Percentiles rank a stretch among this genome's conserved stretches.
phyloP scores from a whole-genome alignment of 1,140 invertebrate genomes.

The Calliopsis andreniformis region DNA sequence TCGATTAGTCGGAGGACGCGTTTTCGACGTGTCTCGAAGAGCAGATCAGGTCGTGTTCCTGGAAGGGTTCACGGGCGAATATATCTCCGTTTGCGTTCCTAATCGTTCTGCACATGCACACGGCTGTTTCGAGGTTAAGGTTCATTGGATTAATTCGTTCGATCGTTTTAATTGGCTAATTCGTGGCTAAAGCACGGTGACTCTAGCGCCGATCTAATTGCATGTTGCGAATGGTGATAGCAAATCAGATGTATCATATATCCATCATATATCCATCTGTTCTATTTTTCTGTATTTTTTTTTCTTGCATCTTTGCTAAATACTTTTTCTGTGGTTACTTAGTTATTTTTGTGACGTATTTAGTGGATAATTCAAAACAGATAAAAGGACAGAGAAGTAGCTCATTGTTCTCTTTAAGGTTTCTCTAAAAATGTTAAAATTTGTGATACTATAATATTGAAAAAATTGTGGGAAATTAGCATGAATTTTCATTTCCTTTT shows the following conservation, averaged over 20 bases:
- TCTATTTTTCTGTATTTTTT: too few relatives aligned
- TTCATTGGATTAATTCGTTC: conserved; percentile 55
- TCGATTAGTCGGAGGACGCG: too few relatives aligned
- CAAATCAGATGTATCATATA: conserved; percentile 42
- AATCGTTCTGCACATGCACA: conserved; percentile 31
- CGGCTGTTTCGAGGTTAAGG: conserved; percentile 45
- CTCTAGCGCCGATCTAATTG: conserved; percentile 42
- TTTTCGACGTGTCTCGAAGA: not conserved
- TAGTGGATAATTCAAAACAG: too few relatives aligned
- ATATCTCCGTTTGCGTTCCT: conserved; percentile 1
- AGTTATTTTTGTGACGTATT: too few relatives aligned
- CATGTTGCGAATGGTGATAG: not conserved
- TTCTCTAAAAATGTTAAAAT: too few relatives aligned
- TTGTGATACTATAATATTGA: too few relatives aligned
- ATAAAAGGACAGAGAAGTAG: too few relatives aligned
- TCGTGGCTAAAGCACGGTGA: conserved; percentile 41
- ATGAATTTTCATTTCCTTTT: too few relatives aligned
- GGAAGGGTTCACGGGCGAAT: conserved; percentile 26
- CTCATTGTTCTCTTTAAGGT: too few relatives aligned
- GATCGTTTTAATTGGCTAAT: conserved; percentile 49
- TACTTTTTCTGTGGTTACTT: too few relatives aligned
- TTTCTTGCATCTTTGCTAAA: too few relatives aligned
- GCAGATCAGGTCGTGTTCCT: conserved; percentile 9
- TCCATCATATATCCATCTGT: not conserved
- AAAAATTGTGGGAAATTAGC: too few relatives aligned